Evolutionary conservation across 2,888 invertebrate genomes (phyloP).

Genomic region (Sinhomidia bicolor): DNA sequence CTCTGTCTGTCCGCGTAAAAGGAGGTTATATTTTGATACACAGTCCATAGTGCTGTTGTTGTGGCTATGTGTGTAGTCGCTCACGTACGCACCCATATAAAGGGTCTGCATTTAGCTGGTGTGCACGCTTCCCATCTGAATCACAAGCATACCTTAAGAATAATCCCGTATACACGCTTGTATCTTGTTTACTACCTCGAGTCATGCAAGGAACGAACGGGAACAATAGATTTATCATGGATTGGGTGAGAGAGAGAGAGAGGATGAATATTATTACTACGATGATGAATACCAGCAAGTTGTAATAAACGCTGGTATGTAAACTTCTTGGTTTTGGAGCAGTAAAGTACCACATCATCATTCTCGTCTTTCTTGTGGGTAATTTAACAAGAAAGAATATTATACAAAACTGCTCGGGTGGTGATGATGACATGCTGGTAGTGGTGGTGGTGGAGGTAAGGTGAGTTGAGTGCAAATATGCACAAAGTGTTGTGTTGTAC

Average conservation of each 20-base stretch:
- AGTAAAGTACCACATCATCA: not conserved
- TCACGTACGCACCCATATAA: not conserved
- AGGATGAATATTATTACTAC: conserved; percentile 15
- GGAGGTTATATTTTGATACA: no score
- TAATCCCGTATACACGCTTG: not conserved
- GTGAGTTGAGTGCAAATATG: no score
- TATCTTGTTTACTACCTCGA: conserved; percentile 41
- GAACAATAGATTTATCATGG: conserved; percentile 26
- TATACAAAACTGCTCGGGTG: not conserved
- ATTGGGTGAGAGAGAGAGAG: not conserved
- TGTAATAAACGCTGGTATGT: not conserved
- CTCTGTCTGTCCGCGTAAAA: not conserved
- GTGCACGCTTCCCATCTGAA: conserved; percentile 51
- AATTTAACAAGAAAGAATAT: not conserved
- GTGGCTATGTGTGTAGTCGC: no score
- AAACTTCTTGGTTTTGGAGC: not conserved
- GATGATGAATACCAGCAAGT: not conserved
- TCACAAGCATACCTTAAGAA: not conserved
- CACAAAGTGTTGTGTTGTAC: no score
- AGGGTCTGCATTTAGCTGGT: not conserved
- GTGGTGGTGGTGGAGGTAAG: no score
- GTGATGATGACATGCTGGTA: not conserved
- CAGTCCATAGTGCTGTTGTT: no score
- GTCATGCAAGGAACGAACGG: conserved; percentile 45
- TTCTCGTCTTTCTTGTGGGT: not conserved